Percentiles rank a stretch among this genome's conserved stretches.
phyloP scores from a whole-genome alignment of 2,113 vertebrate species.

The Drymodes brunneopygia region DNA sequence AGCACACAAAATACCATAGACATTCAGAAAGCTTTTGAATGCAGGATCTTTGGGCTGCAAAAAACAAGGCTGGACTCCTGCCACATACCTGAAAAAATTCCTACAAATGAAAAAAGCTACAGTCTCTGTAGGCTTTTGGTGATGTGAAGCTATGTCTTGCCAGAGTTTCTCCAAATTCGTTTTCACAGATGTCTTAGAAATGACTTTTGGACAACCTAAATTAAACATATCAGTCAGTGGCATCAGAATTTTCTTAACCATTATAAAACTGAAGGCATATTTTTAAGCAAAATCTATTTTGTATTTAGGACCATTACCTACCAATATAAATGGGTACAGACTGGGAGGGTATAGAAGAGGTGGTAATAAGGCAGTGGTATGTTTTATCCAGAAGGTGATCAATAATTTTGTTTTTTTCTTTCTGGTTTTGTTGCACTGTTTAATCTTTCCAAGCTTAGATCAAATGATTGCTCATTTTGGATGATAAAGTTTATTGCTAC shows the following conservation, averaged over 20 bases:
- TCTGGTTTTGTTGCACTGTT: neutral
- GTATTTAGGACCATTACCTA: neutral
- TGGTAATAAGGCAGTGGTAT: neutral
- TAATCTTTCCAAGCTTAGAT: neutral
- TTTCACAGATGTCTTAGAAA: slow-evolving; percentile 28
- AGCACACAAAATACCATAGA: neutral
- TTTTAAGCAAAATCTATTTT: slow-evolving; percentile 15
- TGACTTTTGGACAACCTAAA: slow-evolving; percentile 51
- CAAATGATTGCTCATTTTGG: neutral
- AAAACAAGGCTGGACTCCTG: neutral
- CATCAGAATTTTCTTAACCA: neutral
- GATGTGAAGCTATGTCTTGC: neutral
- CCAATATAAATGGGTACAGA: neutral
- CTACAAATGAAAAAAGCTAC: neutral
- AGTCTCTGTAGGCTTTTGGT: neutral
- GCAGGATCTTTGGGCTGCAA: neutral
- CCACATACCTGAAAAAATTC: neutral
- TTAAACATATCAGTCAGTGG: slow-evolving; percentile 16
- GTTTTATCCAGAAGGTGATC: neutral
- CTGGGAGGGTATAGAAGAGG: neutral
- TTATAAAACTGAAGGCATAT: slow-evolving; percentile 1
- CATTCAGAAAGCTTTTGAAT: neutral
- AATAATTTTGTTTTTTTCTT: neutral
- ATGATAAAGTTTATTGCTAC: slow-evolving; percentile 25
- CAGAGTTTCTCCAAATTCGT: slow-evolving; percentile 41